Base-by-base conservation (phyloP, 2,113 vertebrate genomes). In the Panthera tigris region DNA sequence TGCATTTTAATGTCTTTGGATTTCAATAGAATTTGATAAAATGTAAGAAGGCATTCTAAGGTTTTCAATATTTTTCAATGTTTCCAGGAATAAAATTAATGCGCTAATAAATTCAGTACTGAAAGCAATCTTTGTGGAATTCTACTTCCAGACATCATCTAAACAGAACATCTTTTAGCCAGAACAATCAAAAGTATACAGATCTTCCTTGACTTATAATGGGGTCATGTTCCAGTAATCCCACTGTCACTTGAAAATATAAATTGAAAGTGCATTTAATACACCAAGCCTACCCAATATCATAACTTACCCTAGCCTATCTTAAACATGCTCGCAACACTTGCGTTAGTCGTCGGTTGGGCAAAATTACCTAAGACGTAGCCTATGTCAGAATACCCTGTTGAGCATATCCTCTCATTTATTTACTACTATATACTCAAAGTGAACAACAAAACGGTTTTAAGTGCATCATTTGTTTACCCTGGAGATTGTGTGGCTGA, bases 1-100 rank as follows among this genome's bases (percentile, higher is more conserved):
- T 57, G 7, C n/a, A 80, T 89, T 93, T 97, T 80, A 96, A 80
- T 91, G 19, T 78, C 36, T 78, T 89, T 86, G 19, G 7, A 82
- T 65, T 69, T 89, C 33, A 78, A 69, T 9, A 61, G 8, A 66
- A 79, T 83, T 95, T 96, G 33, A 89, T 13, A 89, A 65, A 93
- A 84, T 68, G 2, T 21, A 91, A 89, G 57, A 71, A 57, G 29
- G 2, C 41, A 81, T 41, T 5, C 19, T 48, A 71, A 55, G 25
- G 4, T 48, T 89, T 78, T 78, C 3, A 88, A 14, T 74, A 63
- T 55, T 93, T 21, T n/a, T 80, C 13, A 52, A 95, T 36, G 96
- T 87, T 93, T 87, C 18, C 23, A 91, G 84, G 7, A 68, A 50
- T 4, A 55, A 10, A 69, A 80, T 91, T 48, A 85, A 52, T 69